Conservation (phyloP, 2,888 invertebrate species). For the Microctonus hyperodae region DNA sequence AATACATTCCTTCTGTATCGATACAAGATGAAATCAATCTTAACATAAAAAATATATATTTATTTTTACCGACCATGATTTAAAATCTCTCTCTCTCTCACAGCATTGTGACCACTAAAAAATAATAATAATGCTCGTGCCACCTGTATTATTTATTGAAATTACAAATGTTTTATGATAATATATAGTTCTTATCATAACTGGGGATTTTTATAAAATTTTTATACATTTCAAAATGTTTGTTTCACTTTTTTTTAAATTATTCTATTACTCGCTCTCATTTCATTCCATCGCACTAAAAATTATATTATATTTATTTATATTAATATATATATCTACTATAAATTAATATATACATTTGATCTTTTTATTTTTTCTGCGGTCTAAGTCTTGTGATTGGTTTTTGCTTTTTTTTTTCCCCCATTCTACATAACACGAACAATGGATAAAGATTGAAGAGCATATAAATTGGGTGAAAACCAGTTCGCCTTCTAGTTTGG, state of each 20-base stretch:
- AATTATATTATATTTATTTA: slow-evolving; percentile 30
- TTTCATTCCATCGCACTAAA: slow-evolving; percentile 24
- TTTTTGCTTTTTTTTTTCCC: slow-evolving; percentile 46
- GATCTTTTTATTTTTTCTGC: slow-evolving; percentile 40
- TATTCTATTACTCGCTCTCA: no score
- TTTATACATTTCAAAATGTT: no score
- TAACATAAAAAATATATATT: no score
- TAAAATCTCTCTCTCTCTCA: no score
- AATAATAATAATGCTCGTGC: background rate
- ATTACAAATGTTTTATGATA: background rate
- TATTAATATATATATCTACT: no score
- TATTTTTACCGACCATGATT: no score
- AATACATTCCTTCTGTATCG: background rate
- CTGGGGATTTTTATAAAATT: background rate
- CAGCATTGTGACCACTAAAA: background rate
- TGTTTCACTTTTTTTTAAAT: no score
- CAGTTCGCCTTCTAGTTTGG: slow-evolving; percentile 53
- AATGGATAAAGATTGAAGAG: slow-evolving; percentile 46
- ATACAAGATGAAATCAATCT: background rate
- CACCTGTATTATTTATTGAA: background rate
- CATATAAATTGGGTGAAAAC: slow-evolving; percentile 55
- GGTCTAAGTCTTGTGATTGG: slow-evolving; percentile 21
- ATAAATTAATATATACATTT: no score
- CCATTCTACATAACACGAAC: slow-evolving; percentile 48
- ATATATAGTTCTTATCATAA: background rate